Percentiles rank a stretch among this genome's conserved stretches.
phyloP scores from a whole-genome alignment of 2,113 vertebrate genomes.

The Siniperca chuatsi region DNA sequence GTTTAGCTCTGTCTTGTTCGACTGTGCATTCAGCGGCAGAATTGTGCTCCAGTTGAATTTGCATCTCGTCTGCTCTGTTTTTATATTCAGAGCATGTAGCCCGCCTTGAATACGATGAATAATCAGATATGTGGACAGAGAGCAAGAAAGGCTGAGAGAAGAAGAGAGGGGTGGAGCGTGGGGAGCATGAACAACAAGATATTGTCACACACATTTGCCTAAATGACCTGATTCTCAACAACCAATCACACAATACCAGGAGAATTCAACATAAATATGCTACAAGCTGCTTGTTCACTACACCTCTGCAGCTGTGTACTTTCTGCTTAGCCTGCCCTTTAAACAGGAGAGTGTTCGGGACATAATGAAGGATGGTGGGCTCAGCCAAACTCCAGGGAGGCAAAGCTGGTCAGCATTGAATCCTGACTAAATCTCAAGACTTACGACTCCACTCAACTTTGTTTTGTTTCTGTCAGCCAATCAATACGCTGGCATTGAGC shows the following conservation, averaged over 20 bases:
- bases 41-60: constrained; percentile 36
- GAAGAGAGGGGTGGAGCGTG: constrained; percentile 21
- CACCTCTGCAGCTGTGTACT: constrained; percentile 50
- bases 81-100: constrained; percentile 56
- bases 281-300: constrained; percentile 11
- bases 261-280: constrained; percentile 25
- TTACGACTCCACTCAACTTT: constrained; percentile 20
- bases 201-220: constrained; percentile 23
- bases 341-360: constrained; percentile 32
- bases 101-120: constrained; percentile 58
- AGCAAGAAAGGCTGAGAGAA: constrained; percentile 19
- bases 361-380: constrained; percentile 51
- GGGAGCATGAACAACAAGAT: constrained; percentile 49
- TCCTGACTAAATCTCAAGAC: constrained; percentile 45
- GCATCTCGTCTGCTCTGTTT: constrained; percentile 45
- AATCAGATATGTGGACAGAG: constrained; percentile 56
- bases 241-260: constrained; percentile 20
- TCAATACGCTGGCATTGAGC: constrained; percentile 31
- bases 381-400: constrained; percentile 48
- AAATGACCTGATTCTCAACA: constrained; percentile 34
- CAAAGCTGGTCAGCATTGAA: constrained; percentile 53
- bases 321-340: constrained; percentile 63
- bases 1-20: constrained; percentile 20
- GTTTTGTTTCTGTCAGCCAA: constrained; percentile 52
- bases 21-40: constrained; percentile 13